These are phyloP conservation scores for Parazoanthus darwini DNA, from an alignment of 92 coral and sea anemone species.

Conservation along the genomic window DNA sequence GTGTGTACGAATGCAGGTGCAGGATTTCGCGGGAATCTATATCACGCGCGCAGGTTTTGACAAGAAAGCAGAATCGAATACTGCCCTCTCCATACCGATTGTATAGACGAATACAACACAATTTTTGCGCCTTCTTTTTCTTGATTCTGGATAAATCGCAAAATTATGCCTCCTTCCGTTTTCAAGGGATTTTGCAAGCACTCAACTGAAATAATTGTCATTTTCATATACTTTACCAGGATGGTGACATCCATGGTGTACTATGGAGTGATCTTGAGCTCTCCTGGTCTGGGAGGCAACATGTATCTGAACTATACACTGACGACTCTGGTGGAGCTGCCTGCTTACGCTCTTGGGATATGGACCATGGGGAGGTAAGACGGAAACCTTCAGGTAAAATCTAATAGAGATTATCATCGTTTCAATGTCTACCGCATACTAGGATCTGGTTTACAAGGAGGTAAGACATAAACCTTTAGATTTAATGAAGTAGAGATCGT, in stretches of 20 bases:
- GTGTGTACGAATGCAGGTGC: too few relatives aligned
- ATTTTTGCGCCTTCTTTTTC: too few relatives aligned
- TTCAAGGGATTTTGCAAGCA: too few relatives aligned
- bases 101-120: too few relatives aligned
- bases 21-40: too few relatives aligned
- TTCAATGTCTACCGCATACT: not conserved
- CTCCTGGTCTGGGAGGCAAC: conserved; percentile 21
- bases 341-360: conserved; percentile 25
- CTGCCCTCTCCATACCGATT: too few relatives aligned
- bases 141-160: too few relatives aligned
- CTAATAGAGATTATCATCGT: not conserved
- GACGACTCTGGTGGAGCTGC: conserved; percentile 18
- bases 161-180: not conserved
- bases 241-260: conserved; percentile 31
- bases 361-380: conserved; percentile 35
- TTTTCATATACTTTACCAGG: not conserved
- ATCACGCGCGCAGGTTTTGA: too few relatives aligned
- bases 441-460: conserved; percentile 12
- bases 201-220: too few relatives aligned
- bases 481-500: not conserved
- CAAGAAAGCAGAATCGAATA: too few relatives aligned
- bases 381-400: not conserved
- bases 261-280: conserved; percentile 25
- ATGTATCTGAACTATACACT: conserved; percentile 32
- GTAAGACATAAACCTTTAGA: not conserved